These are phyloP conservation scores for Cryptus viduatorius DNA, from an alignment of 2,888 invertebrate genomes.

Conservation along the genomic window DNA sequence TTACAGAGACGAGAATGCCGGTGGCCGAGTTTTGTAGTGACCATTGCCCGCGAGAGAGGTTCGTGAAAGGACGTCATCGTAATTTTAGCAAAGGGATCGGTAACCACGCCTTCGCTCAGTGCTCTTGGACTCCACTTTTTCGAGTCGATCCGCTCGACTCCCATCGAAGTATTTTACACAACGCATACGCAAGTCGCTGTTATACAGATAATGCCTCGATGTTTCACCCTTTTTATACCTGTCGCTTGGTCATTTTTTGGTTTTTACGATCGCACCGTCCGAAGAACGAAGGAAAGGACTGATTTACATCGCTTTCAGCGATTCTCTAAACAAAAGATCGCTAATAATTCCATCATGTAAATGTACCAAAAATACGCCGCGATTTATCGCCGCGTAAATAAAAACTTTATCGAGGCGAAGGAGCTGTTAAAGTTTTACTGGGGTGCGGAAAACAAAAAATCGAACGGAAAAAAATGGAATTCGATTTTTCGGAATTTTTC, in stretches of 20 bases:
- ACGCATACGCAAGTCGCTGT: neutral
- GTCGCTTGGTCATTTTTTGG: neutral
- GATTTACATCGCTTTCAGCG: too few species aligned
- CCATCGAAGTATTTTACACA: neutral
- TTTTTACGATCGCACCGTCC: neutral
- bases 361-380: too few species aligned
- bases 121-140: constrained; percentile 31
- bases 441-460: too few species aligned
- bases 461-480: too few species aligned
- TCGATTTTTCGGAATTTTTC: too few species aligned
- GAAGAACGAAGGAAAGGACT: too few species aligned
- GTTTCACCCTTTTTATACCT: constrained; percentile 22
- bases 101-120: constrained; percentile 19
- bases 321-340: too few species aligned
- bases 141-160: neutral
- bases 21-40: constrained; percentile 17
- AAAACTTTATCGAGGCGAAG: too few species aligned
- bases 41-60: constrained; percentile 23
- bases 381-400: too few species aligned
- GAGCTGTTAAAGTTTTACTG: too few species aligned
- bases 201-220: neutral
- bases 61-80: constrained; percentile 56
- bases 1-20: constrained; percentile 3
- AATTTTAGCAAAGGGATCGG: constrained; percentile 28
- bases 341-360: too few species aligned